Conservation (phyloP, 2,888 invertebrate species). For the Hydraecia micacea region DNA sequence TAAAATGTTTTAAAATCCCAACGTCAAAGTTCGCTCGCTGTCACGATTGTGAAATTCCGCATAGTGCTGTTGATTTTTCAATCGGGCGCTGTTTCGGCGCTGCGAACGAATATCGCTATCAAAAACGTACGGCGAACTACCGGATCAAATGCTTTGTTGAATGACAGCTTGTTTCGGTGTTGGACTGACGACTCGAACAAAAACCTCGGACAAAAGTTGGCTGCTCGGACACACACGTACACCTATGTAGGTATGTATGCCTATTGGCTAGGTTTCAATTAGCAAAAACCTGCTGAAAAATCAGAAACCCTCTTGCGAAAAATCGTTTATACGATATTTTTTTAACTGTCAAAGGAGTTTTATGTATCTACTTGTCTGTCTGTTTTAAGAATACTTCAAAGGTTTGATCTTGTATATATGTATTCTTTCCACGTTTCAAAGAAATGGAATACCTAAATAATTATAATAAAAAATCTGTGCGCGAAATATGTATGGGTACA, state of each 20-base stretch:
- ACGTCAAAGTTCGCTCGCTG: conserved; percentile 30
- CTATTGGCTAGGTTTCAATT: conserved; percentile 23
- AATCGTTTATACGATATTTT: not conserved
- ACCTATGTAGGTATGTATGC: not conserved
- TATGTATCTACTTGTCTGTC: not conserved
- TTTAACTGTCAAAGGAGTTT: not conserved
- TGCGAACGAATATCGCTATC: conserved; percentile 57
- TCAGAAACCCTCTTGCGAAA: not conserved
- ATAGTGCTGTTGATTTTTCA: conserved; percentile 41
- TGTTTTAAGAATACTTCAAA: conserved; percentile 23
- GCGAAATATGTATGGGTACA: conserved; percentile 7
- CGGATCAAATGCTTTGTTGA: conserved; percentile 66
- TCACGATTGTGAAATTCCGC: conserved; percentile 31
- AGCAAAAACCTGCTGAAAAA: conserved; percentile 1
- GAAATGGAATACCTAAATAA: conserved; percentile 37
- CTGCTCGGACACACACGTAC: not conserved
- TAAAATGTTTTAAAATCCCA: conserved; percentile 24
- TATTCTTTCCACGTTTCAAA: conserved; percentile 17
- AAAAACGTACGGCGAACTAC: conserved; percentile 54
- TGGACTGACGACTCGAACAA: conserved; percentile 29
- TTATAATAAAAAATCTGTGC: conserved; percentile 11
- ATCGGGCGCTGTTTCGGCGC: conserved; percentile 16
- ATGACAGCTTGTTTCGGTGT: conserved; percentile 59
- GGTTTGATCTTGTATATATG: conserved; percentile 16
- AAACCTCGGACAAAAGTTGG: conserved; percentile 26